A percentile compares a stretch with the other conserved stretches of the same genome.
These are phyloP conservation scores for Ridgeia piscesae DNA, from an alignment of 1,140 invertebrate genomes.

Conservation along the genomic window DNA sequence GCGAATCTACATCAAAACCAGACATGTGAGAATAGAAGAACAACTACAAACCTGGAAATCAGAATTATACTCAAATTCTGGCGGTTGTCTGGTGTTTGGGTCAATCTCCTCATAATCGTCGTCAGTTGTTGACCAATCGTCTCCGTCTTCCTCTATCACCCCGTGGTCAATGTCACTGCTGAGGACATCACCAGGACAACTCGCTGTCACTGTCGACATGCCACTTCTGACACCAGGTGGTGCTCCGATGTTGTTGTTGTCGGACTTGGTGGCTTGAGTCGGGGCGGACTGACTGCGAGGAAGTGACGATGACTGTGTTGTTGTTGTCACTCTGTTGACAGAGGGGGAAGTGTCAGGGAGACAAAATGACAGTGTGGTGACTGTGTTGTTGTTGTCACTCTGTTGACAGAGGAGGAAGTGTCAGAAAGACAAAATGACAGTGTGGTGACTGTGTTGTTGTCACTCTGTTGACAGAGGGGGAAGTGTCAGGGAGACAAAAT, in stretches of 20 bases:
- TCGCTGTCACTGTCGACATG: not conserved
- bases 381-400: too few species aligned
- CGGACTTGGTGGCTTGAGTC: not conserved
- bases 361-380: too few species aligned
- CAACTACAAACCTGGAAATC: not conserved
- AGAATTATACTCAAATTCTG: not conserved
- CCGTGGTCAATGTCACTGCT: not conserved
- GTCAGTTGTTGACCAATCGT: not conserved
- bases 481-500: too few species aligned
- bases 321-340: not conserved
- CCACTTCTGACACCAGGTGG: not conserved
- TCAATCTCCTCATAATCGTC: not conserved
- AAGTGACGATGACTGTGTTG: not conserved
- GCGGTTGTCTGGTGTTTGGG: not conserved
- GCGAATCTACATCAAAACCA: too few species aligned
- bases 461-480: too few species aligned
- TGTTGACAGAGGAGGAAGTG: too few species aligned
- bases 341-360: not conserved
- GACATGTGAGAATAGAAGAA: too few species aligned
- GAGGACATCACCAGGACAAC: not conserved
- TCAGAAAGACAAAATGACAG: too few species aligned
- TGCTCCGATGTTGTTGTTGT: not conserved
- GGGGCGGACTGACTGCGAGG: not conserved
- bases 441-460: too few species aligned
- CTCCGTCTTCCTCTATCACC: not conserved